Conservation (phyloP, 2,888 invertebrate species). For the Athalia cordata region DNA sequence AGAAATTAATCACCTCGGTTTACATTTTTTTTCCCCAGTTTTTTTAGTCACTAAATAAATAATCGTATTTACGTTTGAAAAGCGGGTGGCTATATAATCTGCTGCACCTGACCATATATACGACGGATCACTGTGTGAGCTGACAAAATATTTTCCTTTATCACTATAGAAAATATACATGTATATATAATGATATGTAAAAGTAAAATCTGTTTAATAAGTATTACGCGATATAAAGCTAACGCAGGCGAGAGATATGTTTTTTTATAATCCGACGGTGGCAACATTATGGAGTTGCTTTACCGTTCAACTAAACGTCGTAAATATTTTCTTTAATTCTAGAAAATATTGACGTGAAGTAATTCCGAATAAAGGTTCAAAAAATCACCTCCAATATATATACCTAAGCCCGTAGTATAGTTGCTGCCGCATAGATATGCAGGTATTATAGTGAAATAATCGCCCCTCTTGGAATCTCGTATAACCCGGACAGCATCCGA, state of each 20-base stretch:
- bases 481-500: too few relatives aligned
- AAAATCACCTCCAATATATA: background rate
- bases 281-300: background rate
- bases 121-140: background rate
- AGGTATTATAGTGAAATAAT: background rate
- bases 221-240: background rate
- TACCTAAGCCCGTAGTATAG: too few relatives aligned
- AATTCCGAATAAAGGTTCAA: background rate
- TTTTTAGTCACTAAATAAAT: too few relatives aligned
- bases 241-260: background rate
- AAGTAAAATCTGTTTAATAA: conserved; percentile 4
- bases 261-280: conserved; percentile 2
- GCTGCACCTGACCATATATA: background rate
- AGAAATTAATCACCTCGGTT: too few relatives aligned
- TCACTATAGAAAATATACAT: conserved; percentile 13
- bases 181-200: background rate
- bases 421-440: too few relatives aligned
- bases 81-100: background rate
- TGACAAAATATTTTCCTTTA: conserved; percentile 40
- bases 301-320: background rate
- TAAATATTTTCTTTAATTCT: conserved; percentile 17
- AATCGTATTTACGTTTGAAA: too few relatives aligned
- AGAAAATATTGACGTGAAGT: conserved; percentile 22
- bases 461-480: background rate
- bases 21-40: too few relatives aligned